Evolutionary conservation across 2,113 vertebrate species (phyloP), one percentile per base, ranked within the genome.

Genomic region (Nestor notabilis): DNA sequence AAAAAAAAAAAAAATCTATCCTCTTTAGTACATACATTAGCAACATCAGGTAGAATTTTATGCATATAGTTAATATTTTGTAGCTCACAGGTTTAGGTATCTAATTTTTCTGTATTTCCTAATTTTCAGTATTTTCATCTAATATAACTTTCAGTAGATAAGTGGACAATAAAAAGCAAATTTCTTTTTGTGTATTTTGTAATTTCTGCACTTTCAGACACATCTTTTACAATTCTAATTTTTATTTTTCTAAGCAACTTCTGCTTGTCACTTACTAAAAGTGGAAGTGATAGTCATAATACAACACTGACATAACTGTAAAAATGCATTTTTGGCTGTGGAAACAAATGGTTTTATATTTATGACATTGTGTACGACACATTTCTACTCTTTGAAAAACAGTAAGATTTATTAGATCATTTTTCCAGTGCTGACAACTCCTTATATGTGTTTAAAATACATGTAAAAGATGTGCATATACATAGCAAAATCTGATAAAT

Each of bases 401-500:
- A 92, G 7, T 88, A 78, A 93, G 35, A 96, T 96, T 85, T 97
- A 88, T 88, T 90, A 91, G 64, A 87, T 89, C 35, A 47, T 94
- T 94, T 93, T 96, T 92, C 19, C 65, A 84, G 49, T 89, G 43
- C 77, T 90, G 83, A 90, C 72, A 97, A 70, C 86, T 23, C 11
- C 53, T 89, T 70, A 72, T 61, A 74, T 87, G 65, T 88, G 66
- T 78, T 94, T 96, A 85, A 94, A 89, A 96, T 72, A 60, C 47
- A 86, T 75, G 96, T 68, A 96, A 83, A 93, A 88, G 19, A 1
- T 3, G 13, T 72, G 44, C 47, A 81, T 95, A 75, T 66, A 50
- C 44, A 63, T 75, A 95, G 16, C 16, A 82, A 80, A 94, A 90
- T 81, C 56, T 71, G 46, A 95, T 95, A 95, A 92, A 97, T 96